Evolutionary conservation across 1,140 invertebrate genomes (phyloP), one percentile per base, ranked within the genome.

Genomic region (Drosophila jambulina): DNA sequence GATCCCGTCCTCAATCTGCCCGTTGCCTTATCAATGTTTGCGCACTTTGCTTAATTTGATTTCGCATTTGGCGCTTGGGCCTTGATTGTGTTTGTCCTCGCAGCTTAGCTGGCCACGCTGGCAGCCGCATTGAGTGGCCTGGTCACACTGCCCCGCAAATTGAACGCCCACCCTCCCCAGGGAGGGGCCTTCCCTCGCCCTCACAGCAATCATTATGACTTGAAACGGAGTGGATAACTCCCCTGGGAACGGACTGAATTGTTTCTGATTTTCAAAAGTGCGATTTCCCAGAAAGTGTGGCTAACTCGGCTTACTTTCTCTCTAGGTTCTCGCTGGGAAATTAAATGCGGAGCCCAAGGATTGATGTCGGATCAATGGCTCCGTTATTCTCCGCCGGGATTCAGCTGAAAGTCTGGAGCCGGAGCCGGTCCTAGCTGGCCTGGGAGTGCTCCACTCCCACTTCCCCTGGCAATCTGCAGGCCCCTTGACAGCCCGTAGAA

Each of bases 31-130:
- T 77, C 72, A 67, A 48, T 76, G 75, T 86, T 86, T 87, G 82
- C 75, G 63, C 83, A 86, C 83, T 86, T 86, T 87, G 67, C 83
- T 86, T 87, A 86, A 86, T 86, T 86, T 87, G 83, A 86, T 85
- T 85, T 86, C 74, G 69, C 71, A 75, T 72, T 71, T 60, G 48
- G 57, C 57, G 53, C 62, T 64, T 29, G 58, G 42, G 59, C 58
- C 68, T 38, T 78, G 78, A 69, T 69, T 82, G 65, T 61, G 36
- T 67, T 56, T 46, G 63, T 56, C 19, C 38, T 32, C 34, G 19
- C 53, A 36, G 13, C 29, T 38, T 38, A 56, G 25, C 42, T 70
- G 68, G 65, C 49, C 34, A 57, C 68, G 23, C 48, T 46, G 32
- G 5, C 21, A 34, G 45, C 34, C 40, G 19, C 64, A 32, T 9